These are phyloP conservation scores for Bombus waltoni DNA, from an alignment of 1,140 invertebrate genomes.

Conservation along the genomic window DNA sequence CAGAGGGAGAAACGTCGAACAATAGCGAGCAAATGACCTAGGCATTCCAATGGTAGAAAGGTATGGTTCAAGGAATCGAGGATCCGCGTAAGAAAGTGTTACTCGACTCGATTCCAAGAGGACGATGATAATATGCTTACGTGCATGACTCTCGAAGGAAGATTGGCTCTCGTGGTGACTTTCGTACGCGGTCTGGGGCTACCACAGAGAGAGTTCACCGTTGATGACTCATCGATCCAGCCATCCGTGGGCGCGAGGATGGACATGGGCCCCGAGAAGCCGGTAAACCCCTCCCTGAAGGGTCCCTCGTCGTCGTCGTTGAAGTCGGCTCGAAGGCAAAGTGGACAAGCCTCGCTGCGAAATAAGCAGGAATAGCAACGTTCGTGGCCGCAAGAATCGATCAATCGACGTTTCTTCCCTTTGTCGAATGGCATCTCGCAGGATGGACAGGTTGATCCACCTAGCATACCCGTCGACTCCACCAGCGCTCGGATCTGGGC, in stretches of 20 bases:
- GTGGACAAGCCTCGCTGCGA: slow-evolving; percentile 94
- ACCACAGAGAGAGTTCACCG: slow-evolving; percentile 79
- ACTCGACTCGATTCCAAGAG: background rate
- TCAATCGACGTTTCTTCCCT: slow-evolving; percentile 95
- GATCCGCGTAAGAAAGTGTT: background rate
- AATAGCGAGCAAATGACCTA: slow-evolving; percentile 26
- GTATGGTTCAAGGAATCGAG: background rate
- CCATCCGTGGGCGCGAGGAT: slow-evolving; percentile 68
- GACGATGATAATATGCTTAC: slow-evolving; percentile 59
- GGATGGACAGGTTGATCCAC: slow-evolving; percentile 88
- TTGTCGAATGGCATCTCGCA: slow-evolving; percentile 97
- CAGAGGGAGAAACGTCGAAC: background rate
- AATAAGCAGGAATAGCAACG: slow-evolving; percentile 97
- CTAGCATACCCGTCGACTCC: slow-evolving; percentile 86
- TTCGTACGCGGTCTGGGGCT: slow-evolving; percentile 77
- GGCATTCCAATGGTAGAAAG: slow-evolving; percentile 9
- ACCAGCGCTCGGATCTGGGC: slow-evolving; percentile 87
- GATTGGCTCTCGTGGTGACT: slow-evolving; percentile 65
- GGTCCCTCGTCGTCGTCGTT: slow-evolving; percentile 64
- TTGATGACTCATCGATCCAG: slow-evolving; percentile 78
- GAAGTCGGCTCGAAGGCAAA: slow-evolving; percentile 84
- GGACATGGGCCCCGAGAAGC: slow-evolving; percentile 64
- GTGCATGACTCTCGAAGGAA: slow-evolving; percentile 61
- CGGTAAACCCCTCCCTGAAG: slow-evolving; percentile 54
- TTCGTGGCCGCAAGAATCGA: slow-evolving; percentile 97